Conservation (phyloP, 2,888 invertebrate species). For the Amorpha juglandis region DNA sequence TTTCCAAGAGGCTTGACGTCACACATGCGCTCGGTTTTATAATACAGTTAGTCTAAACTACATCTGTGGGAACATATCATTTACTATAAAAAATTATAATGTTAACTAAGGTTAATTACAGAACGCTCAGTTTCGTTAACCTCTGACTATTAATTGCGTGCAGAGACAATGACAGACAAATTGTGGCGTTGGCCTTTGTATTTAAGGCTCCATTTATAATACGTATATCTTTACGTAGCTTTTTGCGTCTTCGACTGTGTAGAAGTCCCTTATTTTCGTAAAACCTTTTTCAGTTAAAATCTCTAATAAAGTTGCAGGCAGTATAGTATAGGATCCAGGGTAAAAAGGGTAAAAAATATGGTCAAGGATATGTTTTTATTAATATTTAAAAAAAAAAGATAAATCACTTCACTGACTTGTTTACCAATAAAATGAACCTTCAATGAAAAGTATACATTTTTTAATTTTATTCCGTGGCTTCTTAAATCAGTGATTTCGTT, state of each 20-base stretch:
- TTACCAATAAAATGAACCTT: too few relatives aligned
- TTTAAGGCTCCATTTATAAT: background rate
- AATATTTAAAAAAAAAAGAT: too few relatives aligned
- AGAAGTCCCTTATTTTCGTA: too few relatives aligned
- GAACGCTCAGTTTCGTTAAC: slow-evolving; percentile 14
- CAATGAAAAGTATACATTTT: too few relatives aligned
- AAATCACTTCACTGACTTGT: too few relatives aligned
- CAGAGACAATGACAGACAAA: background rate
- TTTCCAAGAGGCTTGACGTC: background rate
- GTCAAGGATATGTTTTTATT: too few relatives aligned
- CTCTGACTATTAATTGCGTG: slow-evolving; percentile 10
- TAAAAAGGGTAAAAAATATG: too few relatives aligned
- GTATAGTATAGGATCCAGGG: too few relatives aligned
- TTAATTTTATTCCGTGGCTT: too few relatives aligned
- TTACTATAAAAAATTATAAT: slow-evolving; percentile 7
- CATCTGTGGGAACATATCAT: slow-evolving; percentile 8
- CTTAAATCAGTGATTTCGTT: too few relatives aligned
- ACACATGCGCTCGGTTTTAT: background rate
- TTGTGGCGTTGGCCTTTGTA: background rate
- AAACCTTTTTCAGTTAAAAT: too few relatives aligned
- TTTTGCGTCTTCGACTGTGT: background rate
- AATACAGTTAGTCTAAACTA: background rate
- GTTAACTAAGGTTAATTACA: slow-evolving; percentile 18
- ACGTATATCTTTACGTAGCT: background rate
- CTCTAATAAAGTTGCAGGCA: too few relatives aligned